Base-by-base conservation (phyloP, 2,797 vertebrate species). In the Lepidocolaptes lacrymiger region DNA sequence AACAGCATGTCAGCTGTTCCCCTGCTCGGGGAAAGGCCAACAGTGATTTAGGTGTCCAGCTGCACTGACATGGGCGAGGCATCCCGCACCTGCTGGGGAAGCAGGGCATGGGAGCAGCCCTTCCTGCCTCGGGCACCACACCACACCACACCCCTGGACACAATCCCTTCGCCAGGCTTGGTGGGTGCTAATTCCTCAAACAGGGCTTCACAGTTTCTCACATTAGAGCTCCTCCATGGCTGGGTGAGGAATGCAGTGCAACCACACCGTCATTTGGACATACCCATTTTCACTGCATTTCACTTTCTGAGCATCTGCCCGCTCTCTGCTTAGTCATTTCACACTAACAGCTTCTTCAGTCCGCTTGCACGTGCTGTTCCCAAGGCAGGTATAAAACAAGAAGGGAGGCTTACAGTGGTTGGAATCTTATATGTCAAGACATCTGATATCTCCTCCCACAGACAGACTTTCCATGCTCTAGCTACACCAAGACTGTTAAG, bases 151-250 rank as follows among this genome's bases (percentile, higher is more conserved):
- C 1, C n/a, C 23, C 22, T n/a, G 3, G 0, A 34, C 15, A 10
- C 32, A 28, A 51, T 30, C 46, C 13, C 55, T 39, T 5, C 2
- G 5, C 26, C 4, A 2, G 3, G 5, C 23, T 36, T 6, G 8
- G 14, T 1, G 5, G 14, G 17, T 26, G n/a, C 24, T 41, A 46
- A 49, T 22, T 63, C 6, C 3, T 54, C 51, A 37, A 7, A 23
- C 1, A 0, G 0, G 2, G 56, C 27, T 52, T 10, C 28, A 8
- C 0, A 5, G 0, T 36, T 84, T 68, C 67, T 51, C 39, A 9
- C 11, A 2, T 36, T 3, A 39, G 69, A 76, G 39, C 27, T 55
- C n/a, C 30, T 61, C 46, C n/a, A 0, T 0, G 49, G 54, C 28
- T 28, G 63, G 10, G 16, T 13, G 14, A 87, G 44, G 59, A 82